A percentile compares a stretch with the other conserved stretches of the same genome.
phyloP scores from a whole-genome alignment of 2,888 invertebrate species.

The Platerodrilus igneus region DNA sequence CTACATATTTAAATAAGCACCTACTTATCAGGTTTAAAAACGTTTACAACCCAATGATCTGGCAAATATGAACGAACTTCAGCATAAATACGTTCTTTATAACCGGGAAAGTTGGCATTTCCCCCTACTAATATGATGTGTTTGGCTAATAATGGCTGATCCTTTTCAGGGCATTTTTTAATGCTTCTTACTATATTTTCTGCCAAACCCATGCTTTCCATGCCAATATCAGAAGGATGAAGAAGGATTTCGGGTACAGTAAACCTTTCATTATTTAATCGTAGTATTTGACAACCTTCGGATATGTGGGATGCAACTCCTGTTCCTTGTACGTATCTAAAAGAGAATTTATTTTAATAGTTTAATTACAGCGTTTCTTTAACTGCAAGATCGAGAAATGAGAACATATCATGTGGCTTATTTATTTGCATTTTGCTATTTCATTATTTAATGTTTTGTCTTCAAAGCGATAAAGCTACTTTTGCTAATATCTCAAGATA shows the following conservation, averaged over 20 bases:
- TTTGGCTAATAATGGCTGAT: conserved; percentile 71
- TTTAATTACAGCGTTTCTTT: not conserved
- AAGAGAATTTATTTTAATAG: conserved; percentile 7
- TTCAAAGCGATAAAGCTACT: too few relatives aligned
- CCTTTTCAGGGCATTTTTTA: conserved; percentile 66
- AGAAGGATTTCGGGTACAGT: conserved; percentile 93
- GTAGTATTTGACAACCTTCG: conserved; percentile 63
- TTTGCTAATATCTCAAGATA: too few relatives aligned
- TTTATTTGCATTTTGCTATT: too few relatives aligned
- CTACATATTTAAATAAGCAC: conserved; percentile 29
- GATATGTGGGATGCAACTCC: conserved; percentile 32
- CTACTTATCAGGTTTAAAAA: conserved; percentile 65
- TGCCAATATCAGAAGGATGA: conserved; percentile 90
- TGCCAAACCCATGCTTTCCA: conserved; percentile 85
- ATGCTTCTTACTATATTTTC: conserved; percentile 81
- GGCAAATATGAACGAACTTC: conserved; percentile 78
- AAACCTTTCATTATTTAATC: conserved; percentile 91
- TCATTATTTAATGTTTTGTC: too few relatives aligned
- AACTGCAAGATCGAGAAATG: too few relatives aligned
- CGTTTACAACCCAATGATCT: conserved; percentile 70
- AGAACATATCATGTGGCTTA: too few relatives aligned
- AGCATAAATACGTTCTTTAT: conserved; percentile 68
- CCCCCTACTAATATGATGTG: conserved; percentile 86
- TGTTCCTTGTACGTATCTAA: conserved; percentile 38
- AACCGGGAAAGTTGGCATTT: conserved; percentile 74